Evolutionary conservation across 2,797 vertebrate genomes (phyloP), one percentile per base, ranked within the genome.

Genomic region (Buceros bicornis): DNA sequence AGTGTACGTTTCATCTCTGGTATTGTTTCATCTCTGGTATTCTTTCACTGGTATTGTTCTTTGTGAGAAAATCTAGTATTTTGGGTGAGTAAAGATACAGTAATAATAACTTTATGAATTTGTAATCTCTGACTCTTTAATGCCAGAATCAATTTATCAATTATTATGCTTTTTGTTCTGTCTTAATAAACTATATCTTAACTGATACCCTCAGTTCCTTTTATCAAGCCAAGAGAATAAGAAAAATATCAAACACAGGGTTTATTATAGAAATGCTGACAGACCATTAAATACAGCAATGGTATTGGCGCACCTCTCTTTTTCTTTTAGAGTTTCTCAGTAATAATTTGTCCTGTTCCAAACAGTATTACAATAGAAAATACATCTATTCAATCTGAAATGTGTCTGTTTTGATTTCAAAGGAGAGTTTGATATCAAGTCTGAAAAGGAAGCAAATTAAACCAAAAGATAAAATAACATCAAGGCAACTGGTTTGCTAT

Each of bases 401-500:
- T 54, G 8, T 65, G 11, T 65, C 65, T 1, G 4, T 73, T 83
- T 79, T 2, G 0, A 87, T 91, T 93, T 87, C 58, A 79, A 72
- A 81, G 43, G 31, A 86, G 28, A 95, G 74, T 82, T 91, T 77
- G 11, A 77, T 60, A 85, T 53, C 45, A 48, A 64, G 60, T 71
- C n/a, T 57, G 22, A 10, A 88, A 88, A 82, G 25, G 16, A 86
- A 74, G 16, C 4, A 87, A 91, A 92, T 91, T 45, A 95, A 95
- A 71, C 26, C 17, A 57, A 62, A 82, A 72, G 24, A 76, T 66
- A 61, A 90, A 88, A 92, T 67, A 31, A 60, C 25, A 48, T 60
- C 4, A 85, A 69, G 25, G n/a, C 12, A 91, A 80, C 16, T 13
- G 10, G 22, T 62, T 89, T 70, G 25, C 56, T 82, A 8, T 42